phyloP scores from a whole-genome alignment of 2,888 invertebrate species.

The Latheticus oryzae region DNA sequence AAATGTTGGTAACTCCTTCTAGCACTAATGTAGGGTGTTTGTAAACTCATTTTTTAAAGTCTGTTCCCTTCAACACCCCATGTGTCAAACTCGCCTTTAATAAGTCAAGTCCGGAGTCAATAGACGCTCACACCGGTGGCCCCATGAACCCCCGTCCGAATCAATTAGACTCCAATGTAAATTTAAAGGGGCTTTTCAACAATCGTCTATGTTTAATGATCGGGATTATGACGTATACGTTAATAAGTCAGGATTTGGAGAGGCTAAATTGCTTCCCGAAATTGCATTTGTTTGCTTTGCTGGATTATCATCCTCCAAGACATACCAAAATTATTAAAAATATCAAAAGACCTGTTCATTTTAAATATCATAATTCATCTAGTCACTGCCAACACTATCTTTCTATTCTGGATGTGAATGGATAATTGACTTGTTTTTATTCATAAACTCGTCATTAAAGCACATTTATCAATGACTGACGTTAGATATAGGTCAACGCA shows the following conservation, averaged over 20 bases:
- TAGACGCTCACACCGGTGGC: slow-evolving; percentile 56
- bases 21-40: slow-evolving; percentile 51
- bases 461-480: slow-evolving; percentile 17
- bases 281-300: no score
- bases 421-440: slow-evolving; percentile 16
- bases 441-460: slow-evolving; percentile 7
- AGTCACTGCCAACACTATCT: no score
- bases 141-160: slow-evolving; percentile 19
- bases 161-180: slow-evolving; percentile 34
- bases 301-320: no score
- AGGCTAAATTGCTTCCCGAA: slow-evolving; percentile 25
- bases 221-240: slow-evolving; percentile 33
- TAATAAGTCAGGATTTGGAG: slow-evolving; percentile 34
- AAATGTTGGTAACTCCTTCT: slow-evolving; percentile 10
- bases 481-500: slow-evolving; percentile 7
- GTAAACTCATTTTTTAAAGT: slow-evolving; percentile 63
- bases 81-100: slow-evolving; percentile 64
- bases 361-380: no score
- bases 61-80: slow-evolving; percentile 61
- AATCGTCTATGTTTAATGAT: slow-evolving; percentile 36
- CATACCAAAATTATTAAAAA: no score
- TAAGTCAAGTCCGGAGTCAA: slow-evolving; percentile 62
- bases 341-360: no score
- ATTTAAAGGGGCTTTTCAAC: slow-evolving; percentile 24
- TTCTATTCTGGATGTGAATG: no score